phyloP scores from a whole-genome alignment of 2,888 invertebrate species.

The Scelioninae gen. 1 region DNA sequence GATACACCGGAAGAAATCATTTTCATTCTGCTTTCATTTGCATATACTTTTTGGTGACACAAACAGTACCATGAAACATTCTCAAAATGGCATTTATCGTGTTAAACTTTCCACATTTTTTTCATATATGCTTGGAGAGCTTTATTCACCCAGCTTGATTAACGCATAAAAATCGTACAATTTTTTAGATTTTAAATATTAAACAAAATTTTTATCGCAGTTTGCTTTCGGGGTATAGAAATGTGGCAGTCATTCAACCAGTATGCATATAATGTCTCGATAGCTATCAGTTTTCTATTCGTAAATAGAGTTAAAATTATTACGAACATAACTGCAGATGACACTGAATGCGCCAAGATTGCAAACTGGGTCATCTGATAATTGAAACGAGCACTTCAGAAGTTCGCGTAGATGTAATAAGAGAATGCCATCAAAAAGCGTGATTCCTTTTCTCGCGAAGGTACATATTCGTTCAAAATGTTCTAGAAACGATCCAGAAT shows the following conservation, averaged over 20 bases:
- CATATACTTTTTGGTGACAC: conserved; percentile 4
- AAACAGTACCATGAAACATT: conserved; percentile 8
- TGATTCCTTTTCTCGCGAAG: too few relatives aligned
- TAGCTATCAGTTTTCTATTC: conserved; percentile 44
- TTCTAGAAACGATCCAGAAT: too few relatives aligned
- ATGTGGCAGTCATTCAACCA: conserved; percentile 9
- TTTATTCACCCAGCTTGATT: not conserved
- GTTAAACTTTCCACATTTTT: not conserved
- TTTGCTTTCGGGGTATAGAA: conserved; percentile 9
- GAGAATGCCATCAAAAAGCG: conserved; percentile 4
- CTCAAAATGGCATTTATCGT: too few relatives aligned
- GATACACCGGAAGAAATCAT: conserved; percentile 38
- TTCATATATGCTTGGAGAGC: too few relatives aligned
- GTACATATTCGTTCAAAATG: too few relatives aligned
- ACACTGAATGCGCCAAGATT: conserved; percentile 54
- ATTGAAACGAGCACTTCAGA: conserved; percentile 41
- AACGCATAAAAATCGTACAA: conserved; percentile 5
- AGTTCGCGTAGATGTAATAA: conserved; percentile 31
- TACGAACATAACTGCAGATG: conserved; percentile 69
- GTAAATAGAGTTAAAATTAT: conserved; percentile 66
- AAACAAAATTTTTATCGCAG: conserved; percentile 13
- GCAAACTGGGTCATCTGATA: conserved; percentile 72
- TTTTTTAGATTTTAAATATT: conserved; percentile 6
- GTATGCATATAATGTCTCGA: conserved; percentile 13
- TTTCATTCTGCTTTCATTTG: conserved; percentile 34